A percentile compares a stretch with the other conserved stretches of the same genome.
These are phyloP conservation scores for Ormyrus rosae DNA, from an alignment of 2,888 invertebrate genomes.

Conservation along the genomic window DNA sequence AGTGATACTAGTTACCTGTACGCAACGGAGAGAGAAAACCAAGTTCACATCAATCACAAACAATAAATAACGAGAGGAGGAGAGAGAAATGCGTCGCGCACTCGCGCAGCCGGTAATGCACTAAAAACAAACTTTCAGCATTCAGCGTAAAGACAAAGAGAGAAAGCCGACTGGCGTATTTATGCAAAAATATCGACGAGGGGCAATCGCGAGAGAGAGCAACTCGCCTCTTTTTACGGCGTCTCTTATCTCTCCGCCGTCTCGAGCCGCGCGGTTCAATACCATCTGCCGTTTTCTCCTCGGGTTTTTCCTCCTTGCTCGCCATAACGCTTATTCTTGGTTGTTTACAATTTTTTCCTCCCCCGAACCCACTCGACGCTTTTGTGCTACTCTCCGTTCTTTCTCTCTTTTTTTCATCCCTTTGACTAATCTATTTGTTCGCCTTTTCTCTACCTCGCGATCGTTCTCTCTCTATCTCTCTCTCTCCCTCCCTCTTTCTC, in stretches of 20 bases:
- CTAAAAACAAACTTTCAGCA: slow-evolving; percentile 16
- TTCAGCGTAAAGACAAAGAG: too few species aligned
- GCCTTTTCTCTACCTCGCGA: slow-evolving; percentile 15
- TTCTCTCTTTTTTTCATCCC: slow-evolving; percentile 4
- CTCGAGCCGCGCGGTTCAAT: too few species aligned
- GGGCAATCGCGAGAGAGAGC: slow-evolving; percentile 31
- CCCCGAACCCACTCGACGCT: not conserved
- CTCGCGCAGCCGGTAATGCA: not conserved
- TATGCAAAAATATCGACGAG: slow-evolving; percentile 25
- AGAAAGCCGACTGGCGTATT: not conserved
- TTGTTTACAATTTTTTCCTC: slow-evolving; percentile 27
- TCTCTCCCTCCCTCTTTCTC: not conserved
- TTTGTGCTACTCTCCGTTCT: not conserved
- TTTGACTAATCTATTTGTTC: slow-evolving; percentile 44
- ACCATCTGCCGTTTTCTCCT: not conserved
- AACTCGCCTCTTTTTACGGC: not conserved
- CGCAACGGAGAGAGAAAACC: not conserved
- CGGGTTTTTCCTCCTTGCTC: slow-evolving; percentile 6
- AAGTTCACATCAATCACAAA: slow-evolving; percentile 14
- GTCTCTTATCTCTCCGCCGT: not conserved
- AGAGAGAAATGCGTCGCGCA: not conserved
- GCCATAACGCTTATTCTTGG: not conserved
- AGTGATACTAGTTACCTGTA: not conserved
- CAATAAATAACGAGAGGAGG: slow-evolving; percentile 36
- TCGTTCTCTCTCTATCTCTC: too few species aligned